These are phyloP conservation scores for Perognathus longimembris DNA, from an alignment of 2,113 vertebrate genomes.

Conservation along the genomic window DNA sequence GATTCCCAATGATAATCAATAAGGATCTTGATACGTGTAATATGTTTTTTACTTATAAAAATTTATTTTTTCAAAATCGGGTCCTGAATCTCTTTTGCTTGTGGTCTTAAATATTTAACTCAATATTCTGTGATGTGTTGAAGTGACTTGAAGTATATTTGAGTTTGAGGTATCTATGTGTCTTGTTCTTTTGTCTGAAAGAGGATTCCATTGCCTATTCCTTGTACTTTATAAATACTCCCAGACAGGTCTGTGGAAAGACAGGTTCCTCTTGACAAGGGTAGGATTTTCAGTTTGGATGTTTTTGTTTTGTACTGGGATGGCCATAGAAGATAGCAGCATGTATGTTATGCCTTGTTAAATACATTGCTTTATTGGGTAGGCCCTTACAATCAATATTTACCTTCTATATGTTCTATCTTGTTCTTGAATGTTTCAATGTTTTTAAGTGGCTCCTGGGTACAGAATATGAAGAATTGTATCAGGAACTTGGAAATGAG, in stretches of 20 bases:
- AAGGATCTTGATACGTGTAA: not conserved
- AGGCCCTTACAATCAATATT: not conserved
- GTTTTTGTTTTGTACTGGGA: not conserved
- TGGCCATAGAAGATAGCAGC: not conserved
- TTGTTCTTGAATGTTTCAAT: slow-evolving; percentile 35
- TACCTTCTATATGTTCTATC: not conserved
- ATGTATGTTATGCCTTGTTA: slow-evolving; percentile 1
- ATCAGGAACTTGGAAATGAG: not conserved
- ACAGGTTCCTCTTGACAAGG: not conserved
- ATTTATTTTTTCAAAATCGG: not conserved
- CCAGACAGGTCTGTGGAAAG: not conserved
- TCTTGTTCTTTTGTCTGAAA: not conserved
- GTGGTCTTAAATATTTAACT: not conserved
- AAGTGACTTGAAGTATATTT: not conserved
- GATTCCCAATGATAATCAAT: not conserved
- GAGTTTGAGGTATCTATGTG: not conserved
- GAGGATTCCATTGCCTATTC: slow-evolving; percentile 8
- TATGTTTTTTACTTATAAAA: slow-evolving; percentile 19
- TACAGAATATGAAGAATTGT: not conserved
- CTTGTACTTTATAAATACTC: slow-evolving; percentile 6
- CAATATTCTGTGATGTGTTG: not conserved
- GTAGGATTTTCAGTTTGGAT: slow-evolving; percentile 9
- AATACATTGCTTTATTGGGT: not conserved
- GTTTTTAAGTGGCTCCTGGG: slow-evolving; percentile 17
- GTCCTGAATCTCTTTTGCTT: not conserved